Conservation (phyloP, 2,797 vertebrate species). For the Bradypus variegatus region DNA sequence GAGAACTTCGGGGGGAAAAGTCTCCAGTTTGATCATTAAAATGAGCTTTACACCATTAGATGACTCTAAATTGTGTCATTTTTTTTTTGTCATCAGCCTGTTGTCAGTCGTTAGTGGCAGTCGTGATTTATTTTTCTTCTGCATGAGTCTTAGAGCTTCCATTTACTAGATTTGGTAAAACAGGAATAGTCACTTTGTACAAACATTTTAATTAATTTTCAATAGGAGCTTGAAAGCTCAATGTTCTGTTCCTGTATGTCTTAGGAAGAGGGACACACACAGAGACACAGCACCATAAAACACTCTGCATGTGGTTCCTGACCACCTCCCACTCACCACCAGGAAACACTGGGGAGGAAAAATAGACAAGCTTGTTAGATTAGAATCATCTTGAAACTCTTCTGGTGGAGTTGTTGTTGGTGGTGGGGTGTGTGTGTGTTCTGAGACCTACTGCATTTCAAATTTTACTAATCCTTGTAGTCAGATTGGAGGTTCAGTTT, state of each 20-base stretch:
- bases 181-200: slow-evolving; percentile 48
- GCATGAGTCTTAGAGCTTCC: slow-evolving; percentile 24
- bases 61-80: slow-evolving; percentile 52
- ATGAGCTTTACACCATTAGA: slow-evolving; percentile 44
- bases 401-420: background rate
- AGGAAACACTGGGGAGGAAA: background rate
- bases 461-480: background rate
- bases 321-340: background rate
- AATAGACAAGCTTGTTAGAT: background rate
- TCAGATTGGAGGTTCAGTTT: background rate
- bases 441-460: background rate
- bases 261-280: background rate
- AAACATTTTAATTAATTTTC: slow-evolving; percentile 63
- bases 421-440: background rate
- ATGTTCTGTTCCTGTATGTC: slow-evolving; percentile 10
- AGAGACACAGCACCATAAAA: background rate
- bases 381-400: background rate
- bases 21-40: slow-evolving; percentile 38
- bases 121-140: slow-evolving; percentile 58
- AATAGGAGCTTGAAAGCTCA: slow-evolving; percentile 34
- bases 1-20: background rate
- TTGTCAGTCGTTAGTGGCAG: slow-evolving; percentile 51
- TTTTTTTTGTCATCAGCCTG: slow-evolving; percentile 51
- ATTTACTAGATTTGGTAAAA: slow-evolving; percentile 60
- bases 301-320: background rate